Conservation (phyloP, 2,888 invertebrate genomes). For the Julus scanicus region DNA sequence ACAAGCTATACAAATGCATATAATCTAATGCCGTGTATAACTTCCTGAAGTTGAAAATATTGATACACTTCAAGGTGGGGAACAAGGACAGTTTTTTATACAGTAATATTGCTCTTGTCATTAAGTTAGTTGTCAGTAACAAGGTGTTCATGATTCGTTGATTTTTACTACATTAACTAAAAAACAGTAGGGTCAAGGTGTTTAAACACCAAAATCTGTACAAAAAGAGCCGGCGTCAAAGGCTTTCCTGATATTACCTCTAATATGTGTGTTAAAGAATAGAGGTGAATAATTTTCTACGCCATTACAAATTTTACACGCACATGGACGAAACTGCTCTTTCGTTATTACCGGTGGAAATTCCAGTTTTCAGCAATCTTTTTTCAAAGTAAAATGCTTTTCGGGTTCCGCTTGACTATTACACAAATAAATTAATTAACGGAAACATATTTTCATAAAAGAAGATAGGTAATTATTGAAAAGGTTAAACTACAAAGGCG, state of each 20-base stretch:
- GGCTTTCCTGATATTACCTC: neutral
- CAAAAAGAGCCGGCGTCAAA: neutral
- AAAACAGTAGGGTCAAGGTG: constrained; percentile 21
- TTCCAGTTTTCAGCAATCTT: neutral
- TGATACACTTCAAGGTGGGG: neutral
- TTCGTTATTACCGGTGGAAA: constrained; percentile 3
- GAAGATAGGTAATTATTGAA: neutral
- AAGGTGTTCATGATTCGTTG: neutral
- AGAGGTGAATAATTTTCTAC: constrained; percentile 23
- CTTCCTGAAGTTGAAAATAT: constrained; percentile 13
- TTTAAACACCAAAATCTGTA: neutral
- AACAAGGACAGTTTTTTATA: constrained; percentile 13
- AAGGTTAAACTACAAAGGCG: neutral
- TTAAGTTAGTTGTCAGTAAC: neutral
- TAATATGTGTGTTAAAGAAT: neutral
- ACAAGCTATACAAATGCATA: neutral
- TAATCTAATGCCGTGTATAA: neutral
- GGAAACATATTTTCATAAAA: neutral
- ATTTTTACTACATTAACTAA: neutral
- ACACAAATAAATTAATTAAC: neutral
- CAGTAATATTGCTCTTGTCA: neutral
- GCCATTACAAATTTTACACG: constrained; percentile 26
- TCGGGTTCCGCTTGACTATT: neutral
- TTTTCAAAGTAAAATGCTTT: neutral
- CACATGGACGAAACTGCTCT: neutral